phyloP scores from a whole-genome alignment of 2,113 vertebrate species.

The Calidris pygmaea region DNA sequence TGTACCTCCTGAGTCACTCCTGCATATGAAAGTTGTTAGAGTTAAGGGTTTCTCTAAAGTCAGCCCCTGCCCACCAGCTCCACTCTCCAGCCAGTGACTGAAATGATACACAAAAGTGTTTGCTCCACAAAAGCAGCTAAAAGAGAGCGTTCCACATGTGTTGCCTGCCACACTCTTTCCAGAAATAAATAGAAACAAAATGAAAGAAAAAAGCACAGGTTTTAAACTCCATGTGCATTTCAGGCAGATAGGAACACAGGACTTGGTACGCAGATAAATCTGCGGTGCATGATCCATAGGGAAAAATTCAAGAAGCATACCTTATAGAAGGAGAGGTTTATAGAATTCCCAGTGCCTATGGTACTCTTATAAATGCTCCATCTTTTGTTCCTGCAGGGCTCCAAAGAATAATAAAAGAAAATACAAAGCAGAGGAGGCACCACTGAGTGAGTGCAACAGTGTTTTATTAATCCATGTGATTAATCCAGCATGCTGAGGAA shows the following conservation, averaged over 20 bases:
- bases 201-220: not conserved
- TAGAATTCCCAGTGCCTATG: slow-evolving; percentile 25
- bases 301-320: slow-evolving; percentile 41
- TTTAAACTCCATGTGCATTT: not conserved
- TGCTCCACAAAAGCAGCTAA: not conserved
- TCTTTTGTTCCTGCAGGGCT: slow-evolving; percentile 66
- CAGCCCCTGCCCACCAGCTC: not conserved
- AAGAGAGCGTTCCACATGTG: not conserved
- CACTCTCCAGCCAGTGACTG: not conserved
- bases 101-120: slow-evolving; percentile 5
- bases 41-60: not conserved
- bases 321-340: slow-evolving; percentile 26
- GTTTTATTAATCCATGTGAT: slow-evolving; percentile 79
- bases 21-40: not conserved
- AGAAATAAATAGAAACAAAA: not conserved
- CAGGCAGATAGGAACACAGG: not conserved
- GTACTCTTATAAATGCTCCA: slow-evolving; percentile 38
- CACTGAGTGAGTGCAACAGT: slow-evolving; percentile 62
- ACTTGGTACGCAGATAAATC: not conserved
- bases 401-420: slow-evolving; percentile 64
- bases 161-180: not conserved
- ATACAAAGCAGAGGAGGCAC: slow-evolving; percentile 69
- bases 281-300: not conserved
- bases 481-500: slow-evolving; percentile 80
- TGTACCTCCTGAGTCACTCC: not conserved